Base-by-base conservation (phyloP, 1,140 invertebrate species). In the Drosophila subpulchrella region DNA sequence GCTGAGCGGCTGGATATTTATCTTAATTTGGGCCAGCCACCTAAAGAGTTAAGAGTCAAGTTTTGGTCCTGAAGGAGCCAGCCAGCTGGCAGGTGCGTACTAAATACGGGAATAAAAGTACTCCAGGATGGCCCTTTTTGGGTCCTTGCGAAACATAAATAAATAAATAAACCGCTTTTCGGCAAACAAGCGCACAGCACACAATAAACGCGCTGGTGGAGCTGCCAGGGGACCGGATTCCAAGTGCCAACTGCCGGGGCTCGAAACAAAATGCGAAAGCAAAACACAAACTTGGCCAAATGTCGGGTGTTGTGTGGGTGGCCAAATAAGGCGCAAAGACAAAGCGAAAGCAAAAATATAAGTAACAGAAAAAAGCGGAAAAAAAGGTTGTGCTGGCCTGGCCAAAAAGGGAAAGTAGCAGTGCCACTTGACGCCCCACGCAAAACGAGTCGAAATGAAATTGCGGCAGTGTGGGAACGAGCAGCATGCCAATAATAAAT, bases 161-260 rank as follows among this genome's bases (percentile, higher is more conserved):
- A 88, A 78, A 78, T 78, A 78, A 89, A 84, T 88, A 89, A 88
- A 74, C 72, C 84, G 84, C 78, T 88, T 88, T 73, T 66, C 66
- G 74, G 65, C 75, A 77, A 77, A 78, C 75, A 78, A 70, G 50
- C 57, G 54, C 41, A 58, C 61, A 75, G 57, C 71, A 55, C 59
- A 73, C 59, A 68, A 77, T 62, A 55, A 70, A 58, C 48, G 62
- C 38, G 32, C 32, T 34, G 32, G 32, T 10, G 57, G 56, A 41
- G 62, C 67, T 66, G 66, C 50, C 73, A 77, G 66, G 81, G 68
- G 77, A 76, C 72, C 61, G 53, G 67, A 86, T 67, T 70, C 78
- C 75, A 80, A 88, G 79, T 83, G 75, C 51, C 62, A 72, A 56
- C 53, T 70, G 38, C 42, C 58, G 36, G 48, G 20, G 48, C 67